phyloP scores from a whole-genome alignment of 2,888 invertebrate genomes.

The Steinernema hermaphroditum region DNA sequence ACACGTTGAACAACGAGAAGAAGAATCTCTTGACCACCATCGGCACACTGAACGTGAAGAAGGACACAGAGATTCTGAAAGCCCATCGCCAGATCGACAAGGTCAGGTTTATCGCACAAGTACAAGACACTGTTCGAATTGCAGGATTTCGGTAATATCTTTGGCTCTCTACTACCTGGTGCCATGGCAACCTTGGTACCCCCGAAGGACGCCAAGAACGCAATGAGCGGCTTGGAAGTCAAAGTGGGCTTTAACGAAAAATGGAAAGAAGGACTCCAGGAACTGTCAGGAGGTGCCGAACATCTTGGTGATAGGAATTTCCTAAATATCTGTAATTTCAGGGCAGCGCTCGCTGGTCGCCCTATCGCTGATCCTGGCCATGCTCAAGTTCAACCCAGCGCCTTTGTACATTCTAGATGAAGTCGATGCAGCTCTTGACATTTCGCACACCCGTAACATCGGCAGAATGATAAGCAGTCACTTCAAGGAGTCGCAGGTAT shows the following conservation, averaged over 20 bases:
- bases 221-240: neutral
- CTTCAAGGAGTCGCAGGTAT: slow-evolving; percentile 85
- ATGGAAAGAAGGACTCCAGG: slow-evolving; percentile 93
- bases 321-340: too few species aligned
- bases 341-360: slow-evolving; percentile 82
- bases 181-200: neutral
- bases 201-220: neutral
- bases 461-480: slow-evolving; percentile 88
- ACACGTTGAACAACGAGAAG: slow-evolving; percentile 78
- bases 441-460: slow-evolving; percentile 97
- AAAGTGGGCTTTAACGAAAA: slow-evolving; percentile 87
- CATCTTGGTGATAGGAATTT: too few species aligned
- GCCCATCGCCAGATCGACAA: slow-evolving; percentile 84
- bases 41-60: slow-evolving; percentile 85
- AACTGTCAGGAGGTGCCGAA: slow-evolving; percentile 90
- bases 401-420: slow-evolving; percentile 98
- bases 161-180: slow-evolving; percentile 86
- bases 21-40: slow-evolving; percentile 79
- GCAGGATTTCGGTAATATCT: slow-evolving; percentile 89
- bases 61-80: slow-evolving; percentile 78
- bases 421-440: slow-evolving; percentile 95
- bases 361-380: slow-evolving; percentile 88
- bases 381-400: slow-evolving; percentile 94
- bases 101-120: slow-evolving; percentile 55
- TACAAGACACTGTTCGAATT: too few species aligned